Percentiles rank a stretch among this genome's conserved stretches.
Conservation (phyloP, 2,113 vertebrate genomes). For the Sus scrofa region DNA sequence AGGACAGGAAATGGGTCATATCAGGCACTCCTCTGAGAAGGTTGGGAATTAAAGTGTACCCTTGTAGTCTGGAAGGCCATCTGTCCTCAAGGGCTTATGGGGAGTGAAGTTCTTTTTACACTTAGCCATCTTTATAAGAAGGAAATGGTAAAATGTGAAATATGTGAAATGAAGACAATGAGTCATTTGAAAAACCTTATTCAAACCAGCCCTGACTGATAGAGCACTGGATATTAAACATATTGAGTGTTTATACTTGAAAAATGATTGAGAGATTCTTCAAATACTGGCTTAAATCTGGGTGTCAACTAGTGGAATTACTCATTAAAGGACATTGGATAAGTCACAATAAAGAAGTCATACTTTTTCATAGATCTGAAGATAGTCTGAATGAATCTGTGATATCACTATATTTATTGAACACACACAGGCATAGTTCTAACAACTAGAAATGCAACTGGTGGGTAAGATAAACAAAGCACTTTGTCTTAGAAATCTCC, state of each 20-base stretch:
- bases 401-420: background rate
- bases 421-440: background rate
- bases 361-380: background rate
- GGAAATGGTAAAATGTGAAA: background rate
- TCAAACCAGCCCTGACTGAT: background rate
- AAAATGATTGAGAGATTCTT: background rate
- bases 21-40: background rate
- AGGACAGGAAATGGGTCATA: background rate
- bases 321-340: background rate
- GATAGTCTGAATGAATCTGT: background rate
- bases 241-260: background rate
- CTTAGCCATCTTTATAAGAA: fast-evolving
- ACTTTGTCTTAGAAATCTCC: background rate
- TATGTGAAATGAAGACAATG: background rate
- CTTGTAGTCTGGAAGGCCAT: background rate
- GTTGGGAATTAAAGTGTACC: background rate
- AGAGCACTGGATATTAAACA: background rate
- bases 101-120: background rate
- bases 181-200: background rate
- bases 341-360: background rate
- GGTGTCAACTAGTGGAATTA: background rate
- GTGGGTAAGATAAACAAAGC: background rate
- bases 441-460: background rate
- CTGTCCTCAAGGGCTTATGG: background rate
- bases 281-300: background rate